Percentiles rank a stretch among this genome's conserved stretches.
Evolutionary conservation across 2,797 vertebrate genomes (phyloP).

Genomic region (Rachycentron canadum): DNA sequence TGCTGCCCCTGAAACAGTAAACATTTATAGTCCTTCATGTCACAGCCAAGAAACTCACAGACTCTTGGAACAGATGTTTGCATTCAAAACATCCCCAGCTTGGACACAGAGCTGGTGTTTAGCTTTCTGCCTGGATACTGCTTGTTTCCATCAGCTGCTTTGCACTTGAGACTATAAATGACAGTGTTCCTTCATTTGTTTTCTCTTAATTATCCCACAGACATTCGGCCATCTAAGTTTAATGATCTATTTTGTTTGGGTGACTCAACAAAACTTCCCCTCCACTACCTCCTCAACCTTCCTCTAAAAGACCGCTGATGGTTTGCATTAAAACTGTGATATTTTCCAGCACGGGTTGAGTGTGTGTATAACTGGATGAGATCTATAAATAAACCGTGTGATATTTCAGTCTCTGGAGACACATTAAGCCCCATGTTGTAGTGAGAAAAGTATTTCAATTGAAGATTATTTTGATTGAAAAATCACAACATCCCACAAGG

Average conservation of each 20-base stretch:
- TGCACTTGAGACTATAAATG: not conserved
- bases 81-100: conserved; percentile 18
- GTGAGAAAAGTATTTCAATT: too few species aligned
- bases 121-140: conserved; percentile 7
- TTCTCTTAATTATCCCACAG: not conserved
- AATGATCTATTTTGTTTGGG: not conserved
- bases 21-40: conserved; percentile 47
- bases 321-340: not conserved
- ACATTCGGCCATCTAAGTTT: not conserved
- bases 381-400: not conserved
- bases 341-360: not conserved
- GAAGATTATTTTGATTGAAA: not conserved
- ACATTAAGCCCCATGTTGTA: not conserved
- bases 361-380: not conserved
- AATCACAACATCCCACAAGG: not conserved
- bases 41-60: conserved; percentile 26
- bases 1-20: conserved; percentile 37
- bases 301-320: conserved; percentile 4
- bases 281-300: not conserved
- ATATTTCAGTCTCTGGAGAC: not conserved
- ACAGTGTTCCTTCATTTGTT: not conserved
- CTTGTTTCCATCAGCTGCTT: conserved; percentile 17
- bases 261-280: conserved; percentile 18
- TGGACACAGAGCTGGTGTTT: conserved; percentile 17
- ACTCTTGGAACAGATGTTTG: not conserved